Conservation (phyloP, 2,888 invertebrate genomes). For the Acleris sparsana region DNA sequence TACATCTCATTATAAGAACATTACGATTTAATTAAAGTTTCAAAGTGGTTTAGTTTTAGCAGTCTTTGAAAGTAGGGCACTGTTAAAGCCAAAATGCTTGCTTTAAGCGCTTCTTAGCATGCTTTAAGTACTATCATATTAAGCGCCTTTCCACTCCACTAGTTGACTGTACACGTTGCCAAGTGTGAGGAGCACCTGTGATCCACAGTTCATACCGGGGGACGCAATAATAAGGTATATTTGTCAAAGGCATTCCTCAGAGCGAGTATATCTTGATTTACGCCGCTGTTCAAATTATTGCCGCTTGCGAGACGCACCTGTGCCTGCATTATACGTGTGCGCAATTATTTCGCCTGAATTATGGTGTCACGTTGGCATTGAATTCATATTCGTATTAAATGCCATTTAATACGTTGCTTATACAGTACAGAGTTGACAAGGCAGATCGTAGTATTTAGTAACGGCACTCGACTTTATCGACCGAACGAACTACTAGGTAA, state of each 20-base stretch:
- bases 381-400: slow-evolving; percentile 23
- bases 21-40: no score
- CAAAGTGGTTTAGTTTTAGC: no score
- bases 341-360: slow-evolving; percentile 39
- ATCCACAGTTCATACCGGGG: slow-evolving; percentile 40
- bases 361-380: slow-evolving; percentile 33
- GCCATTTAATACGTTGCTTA: no score
- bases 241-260: slow-evolving; percentile 69
- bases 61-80: no score
- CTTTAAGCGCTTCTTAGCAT: slow-evolving; percentile 2
- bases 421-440: no score
- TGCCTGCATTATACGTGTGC: slow-evolving; percentile 46
- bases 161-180: slow-evolving; percentile 12
- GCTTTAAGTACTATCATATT: no score
- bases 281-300: slow-evolving; percentile 67
- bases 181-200: slow-evolving; percentile 23
- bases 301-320: slow-evolving; percentile 63
- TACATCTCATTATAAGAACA: no score
- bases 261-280: slow-evolving; percentile 64
- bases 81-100: no score
- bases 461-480: no score
- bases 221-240: slow-evolving; percentile 69
- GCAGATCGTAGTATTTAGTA: no score
- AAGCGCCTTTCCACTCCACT: background rate
- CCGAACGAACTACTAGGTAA: no score